These are phyloP conservation scores for Meloidogyne floridensis DNA, from an alignment of 1,140 invertebrate species.

Conservation along the genomic window DNA sequence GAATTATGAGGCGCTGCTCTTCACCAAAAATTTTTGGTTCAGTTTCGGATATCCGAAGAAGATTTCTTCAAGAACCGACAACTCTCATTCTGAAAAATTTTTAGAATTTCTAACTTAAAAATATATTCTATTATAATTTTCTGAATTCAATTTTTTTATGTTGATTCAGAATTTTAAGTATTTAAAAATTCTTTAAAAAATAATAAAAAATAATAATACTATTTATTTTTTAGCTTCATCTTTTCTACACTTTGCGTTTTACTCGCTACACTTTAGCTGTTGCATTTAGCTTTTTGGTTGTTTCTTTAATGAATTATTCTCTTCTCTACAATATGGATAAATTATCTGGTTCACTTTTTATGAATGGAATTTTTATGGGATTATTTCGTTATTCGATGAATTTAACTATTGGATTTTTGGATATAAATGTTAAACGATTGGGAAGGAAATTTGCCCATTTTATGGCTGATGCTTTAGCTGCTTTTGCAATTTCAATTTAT, in stretches of 20 bases:
- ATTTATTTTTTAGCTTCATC: slow-evolving; percentile 31
- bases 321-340: slow-evolving; percentile 64
- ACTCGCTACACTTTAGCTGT: slow-evolving; percentile 38
- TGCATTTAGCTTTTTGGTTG: slow-evolving; percentile 56
- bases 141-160: no score
- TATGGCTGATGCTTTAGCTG: slow-evolving; percentile 40
- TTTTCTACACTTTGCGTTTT: slow-evolving; percentile 52
- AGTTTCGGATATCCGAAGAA: no score
- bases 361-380: slow-evolving; percentile 56
- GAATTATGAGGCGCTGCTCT: no score
- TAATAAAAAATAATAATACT: not conserved
- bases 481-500: slow-evolving; percentile 36
- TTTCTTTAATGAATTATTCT: slow-evolving; percentile 54
- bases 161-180: no score
- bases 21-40: no score
- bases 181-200: not conserved
- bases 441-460: slow-evolving; percentile 57
- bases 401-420: slow-evolving; percentile 50
- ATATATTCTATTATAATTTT: slow-evolving; percentile 1
- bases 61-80: no score
- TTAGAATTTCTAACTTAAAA: no score
- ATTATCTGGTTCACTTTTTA: slow-evolving; percentile 54
- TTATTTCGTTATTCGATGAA: slow-evolving; percentile 57
- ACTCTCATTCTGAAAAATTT: not conserved
- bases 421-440: slow-evolving; percentile 46